phyloP scores from a whole-genome alignment of 2,797 vertebrate genomes.

The Semaprochilodus insignis region DNA sequence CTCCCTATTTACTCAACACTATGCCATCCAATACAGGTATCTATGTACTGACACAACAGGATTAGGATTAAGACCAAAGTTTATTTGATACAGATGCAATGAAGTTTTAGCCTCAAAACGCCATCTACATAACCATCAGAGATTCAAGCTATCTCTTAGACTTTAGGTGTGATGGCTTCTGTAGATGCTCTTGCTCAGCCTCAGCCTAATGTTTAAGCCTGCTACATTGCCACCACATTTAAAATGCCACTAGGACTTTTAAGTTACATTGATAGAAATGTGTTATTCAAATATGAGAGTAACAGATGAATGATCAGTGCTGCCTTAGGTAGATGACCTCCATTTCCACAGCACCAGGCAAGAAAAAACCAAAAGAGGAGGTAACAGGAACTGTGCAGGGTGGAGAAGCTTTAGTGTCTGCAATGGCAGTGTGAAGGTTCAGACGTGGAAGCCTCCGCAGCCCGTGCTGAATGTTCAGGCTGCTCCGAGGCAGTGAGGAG shows the following conservation, averaged over 20 bases:
- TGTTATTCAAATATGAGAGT: background rate
- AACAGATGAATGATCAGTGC: background rate
- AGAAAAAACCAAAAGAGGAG: background rate
- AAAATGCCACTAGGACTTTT: background rate
- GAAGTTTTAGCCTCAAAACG: background rate
- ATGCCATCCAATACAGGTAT: no score
- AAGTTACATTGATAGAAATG: background rate
- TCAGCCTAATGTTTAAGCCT: background rate
- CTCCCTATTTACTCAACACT: no score
- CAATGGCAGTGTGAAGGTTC: constrained; percentile 9
- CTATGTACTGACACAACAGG: no score
- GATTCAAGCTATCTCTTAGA: no score
- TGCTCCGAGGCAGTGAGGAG: constrained; percentile 57
- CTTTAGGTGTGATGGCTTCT: background rate
- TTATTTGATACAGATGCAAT: background rate
- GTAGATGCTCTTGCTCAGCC: background rate
- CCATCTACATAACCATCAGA: background rate
- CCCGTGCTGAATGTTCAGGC: constrained; percentile 35
- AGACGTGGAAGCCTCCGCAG: constrained; percentile 36
- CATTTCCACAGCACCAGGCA: background rate
- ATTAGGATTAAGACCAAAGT: background rate
- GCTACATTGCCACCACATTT: background rate
- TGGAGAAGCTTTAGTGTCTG: background rate
- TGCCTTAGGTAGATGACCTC: background rate
- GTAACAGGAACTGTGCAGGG: background rate